These are phyloP conservation scores for Pachyuromys duprasi DNA, from an alignment of 2,797 vertebrate genomes.

Conservation along the genomic window DNA sequence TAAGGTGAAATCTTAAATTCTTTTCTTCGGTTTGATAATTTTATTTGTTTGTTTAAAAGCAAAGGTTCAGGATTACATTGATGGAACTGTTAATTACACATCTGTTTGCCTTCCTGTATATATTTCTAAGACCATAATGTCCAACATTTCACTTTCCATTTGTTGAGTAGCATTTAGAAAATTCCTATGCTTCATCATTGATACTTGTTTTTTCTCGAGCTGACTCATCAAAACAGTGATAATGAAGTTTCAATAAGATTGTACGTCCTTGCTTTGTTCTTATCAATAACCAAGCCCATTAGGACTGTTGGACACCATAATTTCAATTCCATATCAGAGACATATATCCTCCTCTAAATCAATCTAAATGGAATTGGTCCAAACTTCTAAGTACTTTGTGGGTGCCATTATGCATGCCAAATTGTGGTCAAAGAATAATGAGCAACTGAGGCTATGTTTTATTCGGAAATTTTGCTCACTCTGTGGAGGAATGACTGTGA, in stretches of 20 bases:
- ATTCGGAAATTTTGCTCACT: background rate
- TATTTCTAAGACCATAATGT: slow-evolving; percentile 1
- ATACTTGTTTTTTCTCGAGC: background rate
- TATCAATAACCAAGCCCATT: background rate
- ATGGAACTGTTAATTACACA: background rate
- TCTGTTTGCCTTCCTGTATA: background rate
- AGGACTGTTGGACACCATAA: background rate
- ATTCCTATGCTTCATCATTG: background rate
- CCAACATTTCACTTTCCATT: background rate
- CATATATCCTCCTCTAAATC: background rate
- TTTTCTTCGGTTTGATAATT: background rate
- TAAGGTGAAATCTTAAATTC: background rate
- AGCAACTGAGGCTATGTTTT: background rate
- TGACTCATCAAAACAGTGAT: slow-evolving; percentile 7
- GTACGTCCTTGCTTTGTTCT: background rate
- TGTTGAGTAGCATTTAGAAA: background rate
- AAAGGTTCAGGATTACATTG: background rate
- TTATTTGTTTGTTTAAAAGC: background rate
- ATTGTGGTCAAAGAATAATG: slow-evolving; percentile 6
- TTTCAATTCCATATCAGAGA: background rate
- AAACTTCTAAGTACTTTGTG: slow-evolving; percentile 1
- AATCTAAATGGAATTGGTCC: slow-evolving; percentile 27
- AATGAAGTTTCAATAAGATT: background rate
- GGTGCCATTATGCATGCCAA: background rate
- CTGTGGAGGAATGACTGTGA: background rate